phyloP scores from a whole-genome alignment of 2,113 vertebrate species.

The Rhombomys opimus region DNA sequence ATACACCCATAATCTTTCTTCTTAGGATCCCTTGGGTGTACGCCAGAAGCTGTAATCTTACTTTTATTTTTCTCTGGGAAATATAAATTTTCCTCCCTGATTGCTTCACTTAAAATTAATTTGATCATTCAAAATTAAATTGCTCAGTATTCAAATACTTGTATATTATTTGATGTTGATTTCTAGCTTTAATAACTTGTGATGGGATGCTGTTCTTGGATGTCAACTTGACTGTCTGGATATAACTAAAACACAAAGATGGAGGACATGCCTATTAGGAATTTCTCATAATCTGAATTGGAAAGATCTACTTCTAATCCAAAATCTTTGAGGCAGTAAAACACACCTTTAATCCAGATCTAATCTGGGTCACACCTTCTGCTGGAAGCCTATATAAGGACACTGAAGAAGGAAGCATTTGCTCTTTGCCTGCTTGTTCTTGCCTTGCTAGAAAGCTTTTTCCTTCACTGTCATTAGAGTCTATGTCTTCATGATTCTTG shows the following conservation, averaged over 20 bases:
- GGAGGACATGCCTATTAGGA: neutral
- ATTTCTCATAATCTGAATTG: neutral
- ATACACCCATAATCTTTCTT: neutral
- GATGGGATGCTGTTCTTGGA: neutral
- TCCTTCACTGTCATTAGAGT: neutral
- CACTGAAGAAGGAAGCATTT: neutral
- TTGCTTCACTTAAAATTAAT: neutral
- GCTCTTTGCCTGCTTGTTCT: neutral
- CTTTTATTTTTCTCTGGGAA: neutral
- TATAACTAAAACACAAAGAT: neutral
- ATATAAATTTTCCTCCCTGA: neutral
- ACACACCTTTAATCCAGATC: neutral
- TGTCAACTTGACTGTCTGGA: neutral
- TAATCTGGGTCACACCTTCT: neutral
- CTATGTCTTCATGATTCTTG: neutral
- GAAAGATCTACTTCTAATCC: neutral
- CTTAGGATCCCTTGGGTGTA: too few relatives aligned
- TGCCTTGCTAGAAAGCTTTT: neutral
- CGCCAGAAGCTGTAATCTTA: neutral
- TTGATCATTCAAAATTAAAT: neutral
- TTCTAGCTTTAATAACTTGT: neutral
- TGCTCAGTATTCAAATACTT: neutral
- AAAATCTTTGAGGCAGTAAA: neutral
- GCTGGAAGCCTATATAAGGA: neutral
- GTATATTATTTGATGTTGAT: neutral